Conservation (phyloP, 2,888 invertebrate species). For the Lasioglossum zephyrum region DNA sequence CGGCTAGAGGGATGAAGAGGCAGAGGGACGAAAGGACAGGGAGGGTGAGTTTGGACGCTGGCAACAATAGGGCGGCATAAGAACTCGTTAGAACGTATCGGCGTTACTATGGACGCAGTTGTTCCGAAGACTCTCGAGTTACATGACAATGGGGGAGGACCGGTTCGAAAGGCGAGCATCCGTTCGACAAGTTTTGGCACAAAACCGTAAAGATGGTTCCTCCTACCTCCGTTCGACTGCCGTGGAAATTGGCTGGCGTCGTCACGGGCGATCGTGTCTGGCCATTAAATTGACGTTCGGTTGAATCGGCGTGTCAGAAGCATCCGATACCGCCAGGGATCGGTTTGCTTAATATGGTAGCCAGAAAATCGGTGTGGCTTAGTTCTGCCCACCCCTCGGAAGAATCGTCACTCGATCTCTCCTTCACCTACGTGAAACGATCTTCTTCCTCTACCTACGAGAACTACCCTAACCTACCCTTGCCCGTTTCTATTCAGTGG, state of each 20-base stretch:
- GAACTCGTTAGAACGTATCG: slow-evolving; percentile 53
- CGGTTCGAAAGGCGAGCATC: slow-evolving; percentile 29
- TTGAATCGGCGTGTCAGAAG: slow-evolving; percentile 72
- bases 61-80: slow-evolving; percentile 34
- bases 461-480: not conserved
- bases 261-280: slow-evolving; percentile 31
- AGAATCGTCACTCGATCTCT: slow-evolving; percentile 38
- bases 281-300: slow-evolving; percentile 72
- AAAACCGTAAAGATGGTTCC: slow-evolving; percentile 15
- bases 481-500: slow-evolving; percentile 45
- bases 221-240: not conserved
- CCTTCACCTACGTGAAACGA: not conserved
- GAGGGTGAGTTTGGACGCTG: slow-evolving; percentile 16
- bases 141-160: slow-evolving; percentile 28
- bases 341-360: slow-evolving; percentile 58
- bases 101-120: not conserved
- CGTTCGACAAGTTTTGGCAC: slow-evolving; percentile 17
- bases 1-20: not conserved
- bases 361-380: slow-evolving; percentile 32
- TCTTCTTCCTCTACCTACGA: not conserved
- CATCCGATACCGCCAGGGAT: slow-evolving; percentile 64
- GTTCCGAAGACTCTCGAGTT: slow-evolving; percentile 26
- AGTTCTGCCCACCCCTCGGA: slow-evolving; percentile 7
- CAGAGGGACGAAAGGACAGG: not conserved
- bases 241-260: slow-evolving; percentile 35